Conservation (phyloP, 2,797 vertebrate genomes). For the Scolopax bukidnonensis region DNA sequence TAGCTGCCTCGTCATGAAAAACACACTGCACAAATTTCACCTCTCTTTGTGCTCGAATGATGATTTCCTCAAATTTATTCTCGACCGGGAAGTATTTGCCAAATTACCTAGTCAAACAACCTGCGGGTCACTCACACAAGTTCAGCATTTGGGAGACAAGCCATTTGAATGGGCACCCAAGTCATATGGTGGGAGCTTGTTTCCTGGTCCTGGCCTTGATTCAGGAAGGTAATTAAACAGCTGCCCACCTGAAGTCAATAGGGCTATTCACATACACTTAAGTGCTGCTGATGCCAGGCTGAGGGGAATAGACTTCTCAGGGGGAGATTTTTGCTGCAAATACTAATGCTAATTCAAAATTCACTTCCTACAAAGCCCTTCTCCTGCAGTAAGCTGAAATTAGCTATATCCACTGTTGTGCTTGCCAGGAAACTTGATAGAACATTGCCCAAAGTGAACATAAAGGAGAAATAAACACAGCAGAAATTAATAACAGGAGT, state of each 20-base stretch:
- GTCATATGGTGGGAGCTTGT: background rate
- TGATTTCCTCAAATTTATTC: conserved; percentile 46
- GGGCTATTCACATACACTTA: conserved; percentile 62
- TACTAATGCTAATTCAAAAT: conserved; percentile 59
- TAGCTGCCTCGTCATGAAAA: conserved; percentile 45
- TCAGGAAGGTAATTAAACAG: conserved; percentile 66
- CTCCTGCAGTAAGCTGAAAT: conserved; percentile 66
- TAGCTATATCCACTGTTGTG: conserved; percentile 53
- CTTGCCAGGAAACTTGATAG: conserved; percentile 69
- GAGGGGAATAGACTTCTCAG: conserved; percentile 55
- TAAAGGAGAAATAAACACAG: conserved; percentile 69
- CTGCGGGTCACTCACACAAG: background rate
- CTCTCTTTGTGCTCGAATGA: background rate
- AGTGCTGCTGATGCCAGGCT: conserved; percentile 53
- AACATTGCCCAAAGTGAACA: conserved; percentile 68
- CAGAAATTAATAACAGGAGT: conserved; percentile 68
- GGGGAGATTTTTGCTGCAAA: conserved; percentile 51
- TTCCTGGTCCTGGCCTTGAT: conserved; percentile 46
- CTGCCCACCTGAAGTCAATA: conserved; percentile 63
- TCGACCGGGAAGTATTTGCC: conserved; percentile 7
- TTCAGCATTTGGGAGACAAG: background rate
- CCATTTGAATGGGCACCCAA: background rate
- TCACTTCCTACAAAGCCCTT: conserved; percentile 53
- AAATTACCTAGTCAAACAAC: conserved; percentile 25
- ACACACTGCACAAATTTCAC: background rate